phyloP scores from a whole-genome alignment of 2,797 vertebrate genomes.

The Takifugu rubripes region DNA sequence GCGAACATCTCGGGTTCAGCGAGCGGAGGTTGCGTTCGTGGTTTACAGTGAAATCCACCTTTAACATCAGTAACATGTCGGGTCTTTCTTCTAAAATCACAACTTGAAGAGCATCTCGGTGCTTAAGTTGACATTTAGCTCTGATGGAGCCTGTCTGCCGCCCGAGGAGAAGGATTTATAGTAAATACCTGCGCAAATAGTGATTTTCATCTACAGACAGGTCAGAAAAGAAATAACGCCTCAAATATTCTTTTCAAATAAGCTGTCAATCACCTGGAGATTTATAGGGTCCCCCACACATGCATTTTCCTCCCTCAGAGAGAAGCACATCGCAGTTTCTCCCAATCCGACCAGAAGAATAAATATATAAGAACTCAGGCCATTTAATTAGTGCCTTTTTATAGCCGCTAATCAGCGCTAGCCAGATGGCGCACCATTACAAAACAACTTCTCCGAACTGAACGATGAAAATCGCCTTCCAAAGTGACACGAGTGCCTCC shows the following conservation, averaged over 20 bases:
- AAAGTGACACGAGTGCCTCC: background rate
- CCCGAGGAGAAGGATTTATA: constrained; percentile 1
- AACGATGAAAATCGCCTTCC: constrained; percentile 5
- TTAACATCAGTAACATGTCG: constrained; percentile 5
- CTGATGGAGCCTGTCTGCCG: background rate
- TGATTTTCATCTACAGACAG: background rate
- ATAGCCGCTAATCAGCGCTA: background rate
- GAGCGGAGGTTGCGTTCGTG: background rate
- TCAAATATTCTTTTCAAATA: constrained; percentile 1
- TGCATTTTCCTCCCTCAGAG: background rate
- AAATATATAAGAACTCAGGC: background rate
- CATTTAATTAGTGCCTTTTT: constrained; percentile 1
- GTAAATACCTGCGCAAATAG: constrained; percentile 1
- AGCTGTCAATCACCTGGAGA: background rate
- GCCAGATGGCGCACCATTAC: background rate
- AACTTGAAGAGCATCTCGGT: background rate
- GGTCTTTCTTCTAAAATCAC: constrained; percentile 13
- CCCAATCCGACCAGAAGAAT: background rate
- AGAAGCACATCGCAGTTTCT: background rate
- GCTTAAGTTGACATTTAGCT: constrained; percentile 4
- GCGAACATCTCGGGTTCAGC: no score
- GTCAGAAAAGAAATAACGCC: constrained; percentile 4
- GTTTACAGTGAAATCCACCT: constrained; percentile 4
- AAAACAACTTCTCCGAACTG: background rate
- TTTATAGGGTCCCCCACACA: background rate